Conservation (phyloP, 2,797 vertebrate species). For the Tokudaia muenninki region DNA sequence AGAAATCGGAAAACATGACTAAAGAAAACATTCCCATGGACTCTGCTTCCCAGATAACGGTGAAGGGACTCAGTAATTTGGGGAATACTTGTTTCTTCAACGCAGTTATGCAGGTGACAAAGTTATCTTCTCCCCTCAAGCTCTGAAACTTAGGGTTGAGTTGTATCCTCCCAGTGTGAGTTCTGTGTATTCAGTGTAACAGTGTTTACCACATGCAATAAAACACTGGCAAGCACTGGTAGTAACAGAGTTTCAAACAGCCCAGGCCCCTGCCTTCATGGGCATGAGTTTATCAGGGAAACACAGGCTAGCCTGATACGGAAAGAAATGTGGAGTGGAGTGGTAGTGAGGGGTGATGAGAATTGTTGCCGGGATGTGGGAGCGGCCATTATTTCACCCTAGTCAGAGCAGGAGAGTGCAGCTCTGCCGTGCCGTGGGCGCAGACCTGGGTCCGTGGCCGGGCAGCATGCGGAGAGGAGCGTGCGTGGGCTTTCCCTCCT, state of each 20-base stretch:
- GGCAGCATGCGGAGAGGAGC: fast-evolving
- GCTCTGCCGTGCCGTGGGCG: not conserved
- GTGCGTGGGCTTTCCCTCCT: not conserved
- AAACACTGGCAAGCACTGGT: not conserved
- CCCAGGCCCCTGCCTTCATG: not conserved
- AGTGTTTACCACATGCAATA: not conserved
- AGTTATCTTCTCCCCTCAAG: not conserved
- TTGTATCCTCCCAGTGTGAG: not conserved
- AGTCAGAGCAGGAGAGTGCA: not conserved
- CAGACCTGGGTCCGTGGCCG: not conserved
- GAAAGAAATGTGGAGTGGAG: not conserved
- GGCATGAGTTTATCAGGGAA: not conserved
- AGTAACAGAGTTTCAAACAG: not conserved
- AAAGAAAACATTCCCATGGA: conserved; percentile 84
- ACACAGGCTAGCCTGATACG: not conserved
- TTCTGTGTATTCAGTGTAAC: not conserved
- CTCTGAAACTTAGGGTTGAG: not conserved
- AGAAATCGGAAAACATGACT: conserved; percentile 85
- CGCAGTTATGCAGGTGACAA: conserved; percentile 95
- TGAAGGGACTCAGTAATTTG: conserved; percentile 97
- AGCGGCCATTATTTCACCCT: too few relatives aligned
- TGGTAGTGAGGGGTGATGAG: not conserved
- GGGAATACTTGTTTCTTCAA: conserved; percentile 99
- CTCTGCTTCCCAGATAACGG: conserved; percentile 84
- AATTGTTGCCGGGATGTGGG: not conserved